A percentile compares a stretch with the other conserved stretches of the same genome.
phyloP scores from a whole-genome alignment of 2,113 vertebrate genomes.

The Geococcyx californianus region DNA sequence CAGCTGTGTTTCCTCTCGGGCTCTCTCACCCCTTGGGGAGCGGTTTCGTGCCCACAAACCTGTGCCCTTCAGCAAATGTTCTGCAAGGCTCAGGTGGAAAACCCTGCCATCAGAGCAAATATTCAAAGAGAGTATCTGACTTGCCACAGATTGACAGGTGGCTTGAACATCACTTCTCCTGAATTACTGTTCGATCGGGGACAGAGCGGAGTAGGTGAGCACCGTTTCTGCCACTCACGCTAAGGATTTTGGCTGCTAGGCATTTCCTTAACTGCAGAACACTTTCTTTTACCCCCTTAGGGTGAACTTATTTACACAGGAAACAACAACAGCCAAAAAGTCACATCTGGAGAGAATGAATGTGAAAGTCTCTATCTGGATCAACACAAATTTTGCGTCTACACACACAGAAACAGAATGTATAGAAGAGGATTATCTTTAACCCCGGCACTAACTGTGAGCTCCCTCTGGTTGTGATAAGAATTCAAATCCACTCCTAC shows the following conservation, averaged over 20 bases:
- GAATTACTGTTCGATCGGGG: not conserved
- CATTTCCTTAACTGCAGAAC: not conserved
- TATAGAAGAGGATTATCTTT: not conserved
- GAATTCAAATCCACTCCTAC: not conserved
- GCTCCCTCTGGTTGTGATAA: not conserved
- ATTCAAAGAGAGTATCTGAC: not conserved
- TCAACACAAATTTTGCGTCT: not conserved
- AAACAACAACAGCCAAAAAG: not conserved
- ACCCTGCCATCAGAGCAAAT: not conserved
- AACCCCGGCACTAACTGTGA: not conserved
- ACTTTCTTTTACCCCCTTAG: too few relatives aligned
- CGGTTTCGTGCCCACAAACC: not conserved
- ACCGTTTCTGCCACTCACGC: not conserved
- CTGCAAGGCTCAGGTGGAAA: not conserved
- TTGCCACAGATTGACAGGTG: not conserved
- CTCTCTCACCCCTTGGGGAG: not conserved
- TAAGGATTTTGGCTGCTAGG: not conserved
- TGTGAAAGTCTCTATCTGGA: not conserved
- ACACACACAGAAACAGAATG: rapidly evolving
- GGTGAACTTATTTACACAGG: not conserved
- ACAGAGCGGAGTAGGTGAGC: not conserved
- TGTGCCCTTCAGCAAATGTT: not conserved
- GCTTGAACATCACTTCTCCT: not conserved
- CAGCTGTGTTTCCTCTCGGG: not conserved
- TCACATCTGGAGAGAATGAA: not conserved